A percentile compares a stretch with the other conserved stretches of the same genome.
Conservation (phyloP, 2,888 invertebrate species). For the Tuta absoluta region DNA sequence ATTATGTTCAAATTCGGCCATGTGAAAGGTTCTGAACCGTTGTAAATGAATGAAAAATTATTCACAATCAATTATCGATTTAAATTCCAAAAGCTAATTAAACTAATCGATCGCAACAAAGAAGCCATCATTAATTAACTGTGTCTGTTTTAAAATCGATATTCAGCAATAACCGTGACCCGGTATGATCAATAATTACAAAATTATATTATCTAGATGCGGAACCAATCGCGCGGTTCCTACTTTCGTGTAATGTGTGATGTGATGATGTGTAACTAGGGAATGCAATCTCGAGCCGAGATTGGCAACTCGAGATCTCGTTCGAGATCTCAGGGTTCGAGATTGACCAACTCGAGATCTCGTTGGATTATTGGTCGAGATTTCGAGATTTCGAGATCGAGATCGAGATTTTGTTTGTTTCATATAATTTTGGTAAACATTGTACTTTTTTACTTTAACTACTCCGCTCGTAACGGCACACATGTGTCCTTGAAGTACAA, state of each 20-base stretch:
- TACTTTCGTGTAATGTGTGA: slow-evolving; percentile 52
- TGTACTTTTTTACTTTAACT: no score
- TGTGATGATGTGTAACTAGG: slow-evolving; percentile 52
- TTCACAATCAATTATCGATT: slow-evolving; percentile 49
- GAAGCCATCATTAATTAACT: slow-evolving; percentile 64
- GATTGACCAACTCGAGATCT: no score
- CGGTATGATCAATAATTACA: slow-evolving; percentile 77
- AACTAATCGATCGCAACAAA: slow-evolving; percentile 55
- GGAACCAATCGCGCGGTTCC: slow-evolving; percentile 70
- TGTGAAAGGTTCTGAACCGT: slow-evolving; percentile 14
- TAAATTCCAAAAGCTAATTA: slow-evolving; percentile 56
- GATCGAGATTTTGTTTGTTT: no score
- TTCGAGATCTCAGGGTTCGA: no score
- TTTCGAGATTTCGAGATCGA: no score
- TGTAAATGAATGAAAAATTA: slow-evolving; percentile 55
- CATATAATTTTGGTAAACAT: no score
- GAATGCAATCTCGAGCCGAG: no score
- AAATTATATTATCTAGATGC: slow-evolving; percentile 66
- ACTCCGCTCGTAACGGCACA: no score
- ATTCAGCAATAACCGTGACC: slow-evolving; percentile 68
- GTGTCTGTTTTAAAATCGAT: slow-evolving; percentile 60
- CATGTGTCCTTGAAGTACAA: no score
- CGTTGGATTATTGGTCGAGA: no score
- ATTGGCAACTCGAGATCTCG: no score
- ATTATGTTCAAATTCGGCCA: background rate